Base-by-base conservation (phyloP, 2,113 vertebrate species). In the Notothenia rossii region DNA sequence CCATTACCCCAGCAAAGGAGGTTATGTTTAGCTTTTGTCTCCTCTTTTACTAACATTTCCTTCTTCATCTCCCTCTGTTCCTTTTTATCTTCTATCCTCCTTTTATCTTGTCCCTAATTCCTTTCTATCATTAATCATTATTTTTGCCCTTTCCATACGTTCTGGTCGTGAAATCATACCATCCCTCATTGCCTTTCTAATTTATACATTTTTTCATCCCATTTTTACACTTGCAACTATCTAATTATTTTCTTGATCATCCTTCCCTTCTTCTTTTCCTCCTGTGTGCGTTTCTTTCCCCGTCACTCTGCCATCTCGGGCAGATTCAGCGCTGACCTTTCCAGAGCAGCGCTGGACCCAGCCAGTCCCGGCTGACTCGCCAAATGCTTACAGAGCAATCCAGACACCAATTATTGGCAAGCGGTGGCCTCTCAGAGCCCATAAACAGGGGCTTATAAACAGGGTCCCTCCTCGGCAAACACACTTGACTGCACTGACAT, bases 391-490 rank as follows among this genome's bases (percentile, higher is more conserved):
- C 71, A 77, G 81, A 85, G 81, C 85, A 68, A 90, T 89, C 82
- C 83, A 86, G 86, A 77, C 53, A 61, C 81, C 91, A 92, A 88
- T 92, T 88, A 92, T 79, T 91, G 87, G 84, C 87, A 83, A 89
- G 86, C 48, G 49, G 83, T 46, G 73, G 86, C 84, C 86, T 89
- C 83, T 83, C 81, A 84, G 77, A 91, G 88, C 83, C 87, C 81
- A 90, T 91, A 93, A 93, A 92, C 89, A 89, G 72, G 81, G 56
- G 81, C 88, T 86, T 87, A 89, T 91, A 89, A 91, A 90, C 78
- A 79, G 69, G 67, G 67, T 70, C 77, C 58, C 78, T 80, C 75
- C 72, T 89, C 63, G 4, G 64, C 83, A 87, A 85, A 93, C 83
- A 85, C 88, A 82, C 76, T 75, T 77, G 71, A 79, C 78, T 81